Percentiles rank a stretch among this genome's conserved stretches.
These are phyloP conservation scores for Fragum sueziense DNA, from an alignment of 2,888 invertebrate species.

Conservation along the genomic window DNA sequence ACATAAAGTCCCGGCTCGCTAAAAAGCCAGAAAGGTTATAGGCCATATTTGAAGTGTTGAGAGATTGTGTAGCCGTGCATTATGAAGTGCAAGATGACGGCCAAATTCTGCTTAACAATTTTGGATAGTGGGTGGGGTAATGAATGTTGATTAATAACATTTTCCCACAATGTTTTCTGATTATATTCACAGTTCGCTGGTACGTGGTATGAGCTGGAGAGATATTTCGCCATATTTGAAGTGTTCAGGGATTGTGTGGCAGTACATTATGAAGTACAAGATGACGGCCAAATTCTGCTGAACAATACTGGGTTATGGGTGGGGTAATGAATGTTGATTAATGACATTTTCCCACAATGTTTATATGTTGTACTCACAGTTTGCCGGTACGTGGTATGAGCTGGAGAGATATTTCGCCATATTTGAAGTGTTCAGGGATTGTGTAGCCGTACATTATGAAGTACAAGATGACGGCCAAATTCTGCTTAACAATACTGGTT, in stretches of 20 bases:
- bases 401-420: conserved; percentile 19
- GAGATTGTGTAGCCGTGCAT: background rate
- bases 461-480: background rate
- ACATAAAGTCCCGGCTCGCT: no score
- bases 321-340: background rate
- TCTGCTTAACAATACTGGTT: conserved; percentile 2
- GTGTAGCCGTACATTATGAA: background rate
- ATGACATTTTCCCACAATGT: background rate
- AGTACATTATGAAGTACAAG: background rate
- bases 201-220: conserved; percentile 13
- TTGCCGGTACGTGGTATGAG: conserved; percentile 13
- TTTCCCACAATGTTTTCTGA: no score
- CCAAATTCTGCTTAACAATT: background rate
- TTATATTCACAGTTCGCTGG: conserved; percentile 7
- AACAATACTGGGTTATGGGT: conserved; percentile 5
- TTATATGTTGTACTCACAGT: no score
- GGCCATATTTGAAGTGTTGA: conserved; percentile 19
- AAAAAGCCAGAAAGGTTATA: conserved; percentile 8
- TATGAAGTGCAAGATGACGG: background rate
- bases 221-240: conserved; percentile 22
- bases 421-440: conserved; percentile 13
- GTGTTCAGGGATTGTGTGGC: conserved; percentile 6
- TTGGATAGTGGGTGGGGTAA: background rate
- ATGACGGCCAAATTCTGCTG: background rate
- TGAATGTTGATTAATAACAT: background rate